phyloP scores from a whole-genome alignment of 2,797 vertebrate genomes.

The Microcaecilia unicolor region DNA sequence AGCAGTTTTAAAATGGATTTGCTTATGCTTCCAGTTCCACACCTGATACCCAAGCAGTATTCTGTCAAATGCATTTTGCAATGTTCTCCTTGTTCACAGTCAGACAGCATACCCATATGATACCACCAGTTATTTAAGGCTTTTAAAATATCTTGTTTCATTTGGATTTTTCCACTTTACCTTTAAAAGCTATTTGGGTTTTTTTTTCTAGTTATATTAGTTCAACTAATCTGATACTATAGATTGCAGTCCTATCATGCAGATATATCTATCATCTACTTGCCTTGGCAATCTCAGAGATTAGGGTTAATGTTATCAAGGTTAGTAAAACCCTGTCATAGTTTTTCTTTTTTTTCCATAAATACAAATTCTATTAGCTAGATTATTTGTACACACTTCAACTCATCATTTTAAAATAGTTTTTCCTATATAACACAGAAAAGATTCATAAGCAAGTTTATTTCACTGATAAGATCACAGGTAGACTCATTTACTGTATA shows the following conservation, averaged over 20 bases:
- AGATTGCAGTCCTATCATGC: neutral
- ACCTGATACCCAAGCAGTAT: neutral
- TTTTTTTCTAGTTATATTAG: neutral
- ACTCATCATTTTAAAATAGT: too few species aligned
- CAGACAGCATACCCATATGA: neutral
- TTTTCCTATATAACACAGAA: too few species aligned
- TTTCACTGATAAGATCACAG: too few species aligned
- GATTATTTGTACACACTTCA: too few species aligned
- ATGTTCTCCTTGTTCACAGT: too few species aligned
- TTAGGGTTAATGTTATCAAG: neutral
- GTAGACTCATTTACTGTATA: too few species aligned
- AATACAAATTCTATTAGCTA: too few species aligned
- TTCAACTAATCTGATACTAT: neutral
- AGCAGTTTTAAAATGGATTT: too few species aligned
- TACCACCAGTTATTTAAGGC: conserved; percentile 4
- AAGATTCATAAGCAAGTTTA: too few species aligned
- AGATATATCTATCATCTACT: neutral
- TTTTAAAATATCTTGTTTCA: conserved; percentile 1
- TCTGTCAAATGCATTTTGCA: too few species aligned
- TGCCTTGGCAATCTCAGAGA: neutral
- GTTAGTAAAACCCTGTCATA: too few species aligned
- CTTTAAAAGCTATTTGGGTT: neutral
- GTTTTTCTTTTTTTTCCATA: too few species aligned
- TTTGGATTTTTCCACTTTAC: conserved; percentile 5
- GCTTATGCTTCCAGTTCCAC: neutral